These are phyloP conservation scores for Euspilapteryx auroguttella DNA, from an alignment of 2,888 invertebrate species.

Conservation along the genomic window DNA sequence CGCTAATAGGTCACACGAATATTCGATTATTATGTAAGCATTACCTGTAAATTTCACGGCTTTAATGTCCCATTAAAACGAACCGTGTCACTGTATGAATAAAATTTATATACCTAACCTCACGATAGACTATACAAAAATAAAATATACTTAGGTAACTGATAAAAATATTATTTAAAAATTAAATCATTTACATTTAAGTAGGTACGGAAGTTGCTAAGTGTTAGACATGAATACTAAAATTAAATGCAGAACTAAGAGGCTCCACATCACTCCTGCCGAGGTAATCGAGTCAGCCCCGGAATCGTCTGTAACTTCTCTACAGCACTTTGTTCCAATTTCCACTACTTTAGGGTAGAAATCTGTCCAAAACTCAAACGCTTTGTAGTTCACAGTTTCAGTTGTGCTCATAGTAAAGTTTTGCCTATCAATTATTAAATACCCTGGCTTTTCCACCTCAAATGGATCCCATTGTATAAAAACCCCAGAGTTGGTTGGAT, in stretches of 20 bases:
- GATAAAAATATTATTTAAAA: too few species aligned
- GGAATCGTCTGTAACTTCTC: constrained; percentile 50
- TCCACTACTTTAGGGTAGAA: constrained; percentile 78
- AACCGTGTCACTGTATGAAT: too few species aligned
- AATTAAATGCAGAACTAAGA: constrained; percentile 22
- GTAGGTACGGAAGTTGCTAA: constrained; percentile 7
- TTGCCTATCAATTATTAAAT: constrained; percentile 71
- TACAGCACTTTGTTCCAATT: constrained; percentile 76
- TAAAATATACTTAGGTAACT: constrained; percentile 22
- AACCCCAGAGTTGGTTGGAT: constrained; percentile 70
- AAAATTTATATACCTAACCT: too few species aligned
- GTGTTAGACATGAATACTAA: constrained; percentile 25
- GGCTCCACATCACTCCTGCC: constrained; percentile 17
- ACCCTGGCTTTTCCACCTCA: constrained; percentile 66
- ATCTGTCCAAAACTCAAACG: constrained; percentile 82
- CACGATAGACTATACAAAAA: constrained; percentile 12
- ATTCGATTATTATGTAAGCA: too few species aligned
- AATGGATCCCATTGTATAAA: constrained; percentile 78
- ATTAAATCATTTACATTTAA: too few species aligned
- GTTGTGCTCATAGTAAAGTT: constrained; percentile 77
- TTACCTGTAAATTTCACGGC: too few species aligned
- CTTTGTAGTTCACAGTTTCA: constrained; percentile 70
- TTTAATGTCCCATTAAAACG: too few species aligned
- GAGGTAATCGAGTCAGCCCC: constrained; percentile 20
- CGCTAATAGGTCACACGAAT: too few species aligned